Base-by-base conservation (phyloP, 2,797 vertebrate species). In the Alcedo quadribrachys region DNA sequence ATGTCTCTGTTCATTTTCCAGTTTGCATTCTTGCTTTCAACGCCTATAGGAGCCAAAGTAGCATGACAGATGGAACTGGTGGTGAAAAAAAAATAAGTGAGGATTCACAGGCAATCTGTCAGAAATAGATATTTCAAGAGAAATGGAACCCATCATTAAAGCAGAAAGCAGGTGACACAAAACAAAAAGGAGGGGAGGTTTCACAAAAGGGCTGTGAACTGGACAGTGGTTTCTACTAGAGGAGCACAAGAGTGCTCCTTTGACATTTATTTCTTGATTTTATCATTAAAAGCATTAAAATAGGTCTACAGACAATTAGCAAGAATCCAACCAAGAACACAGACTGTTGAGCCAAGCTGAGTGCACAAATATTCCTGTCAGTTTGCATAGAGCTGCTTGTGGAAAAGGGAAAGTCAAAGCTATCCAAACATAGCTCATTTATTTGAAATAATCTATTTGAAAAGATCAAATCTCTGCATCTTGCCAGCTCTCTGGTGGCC, bases 31-130 rank as follows among this genome's bases (percentile, higher is more conserved):
- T 80, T 89, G 32, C 30, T 77, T 76, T 79, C n/a, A 68, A 42
- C 2, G 6, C 8, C 18, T 42, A 9, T 3, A 50, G 8, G 14
- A 93, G 8, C 2, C 18, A 42, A 80, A 89, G 28, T 30, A 85
- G 60, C n/a, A 35, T 5, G 21, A 74, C 46, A 78, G 50, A 28
- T 89, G 43, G 71, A 89, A 89, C 14, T 27, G 14, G 21, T 63
- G 32, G 24, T 40, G 35, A 76, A 89, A 94, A 46, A 82, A 79
- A 89, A 94, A 48, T 80, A 79, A 57, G 18, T 70, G 43, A 76
- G 35, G 33, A 68, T 75, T 57, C 25, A 48, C 22, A 61, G 46
- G 14, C 27, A 87, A 60, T 33, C 30, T 45, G 45, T 45, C 22
- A 60, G 27, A 91, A 92, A 62, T 24, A 7, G 65, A 65, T 2